Conservation (phyloP, 2,797 vertebrate species). For the Cephalopachus bancanus region DNA sequence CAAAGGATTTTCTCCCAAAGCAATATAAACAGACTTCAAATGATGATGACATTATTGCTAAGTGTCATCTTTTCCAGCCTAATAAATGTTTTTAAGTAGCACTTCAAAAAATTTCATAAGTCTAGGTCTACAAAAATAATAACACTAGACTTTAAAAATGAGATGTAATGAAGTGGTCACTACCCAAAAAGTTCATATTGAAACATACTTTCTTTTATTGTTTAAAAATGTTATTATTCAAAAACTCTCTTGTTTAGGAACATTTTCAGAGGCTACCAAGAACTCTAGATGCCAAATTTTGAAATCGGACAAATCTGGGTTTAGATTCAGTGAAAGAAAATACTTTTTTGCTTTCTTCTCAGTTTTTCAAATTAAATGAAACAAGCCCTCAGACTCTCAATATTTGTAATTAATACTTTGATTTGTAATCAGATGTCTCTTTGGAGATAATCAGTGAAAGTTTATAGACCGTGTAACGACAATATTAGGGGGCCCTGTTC, state of each 20-base stretch:
- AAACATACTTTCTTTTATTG: slow-evolving; percentile 51
- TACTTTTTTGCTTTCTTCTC: slow-evolving; percentile 16
- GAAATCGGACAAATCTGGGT: slow-evolving; percentile 34
- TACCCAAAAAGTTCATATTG: slow-evolving; percentile 62
- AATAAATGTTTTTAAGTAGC: slow-evolving; percentile 82
- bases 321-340: slow-evolving; percentile 18
- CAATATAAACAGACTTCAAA: slow-evolving; percentile 80
- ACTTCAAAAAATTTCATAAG: slow-evolving; percentile 80
- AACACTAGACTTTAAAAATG: slow-evolving; percentile 72
- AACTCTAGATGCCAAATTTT: neutral
- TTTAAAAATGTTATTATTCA: slow-evolving; percentile 32
- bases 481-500: neutral
- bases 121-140: slow-evolving; percentile 74
- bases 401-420: slow-evolving; percentile 40
- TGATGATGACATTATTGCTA: slow-evolving; percentile 84
- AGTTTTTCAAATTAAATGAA: slow-evolving; percentile 49
- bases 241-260: slow-evolving; percentile 15
- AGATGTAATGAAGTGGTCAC: slow-evolving; percentile 38
- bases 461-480: neutral
- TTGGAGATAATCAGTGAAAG: neutral
- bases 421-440: no score
- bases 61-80: slow-evolving; percentile 83
- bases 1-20: slow-evolving; percentile 78
- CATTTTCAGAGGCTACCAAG: neutral
- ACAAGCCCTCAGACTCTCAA: neutral